Percentiles rank a stretch among this genome's conserved stretches.
phyloP scores from a whole-genome alignment of 1,140 invertebrate genomes.

The Condylostylus longicornis region DNA sequence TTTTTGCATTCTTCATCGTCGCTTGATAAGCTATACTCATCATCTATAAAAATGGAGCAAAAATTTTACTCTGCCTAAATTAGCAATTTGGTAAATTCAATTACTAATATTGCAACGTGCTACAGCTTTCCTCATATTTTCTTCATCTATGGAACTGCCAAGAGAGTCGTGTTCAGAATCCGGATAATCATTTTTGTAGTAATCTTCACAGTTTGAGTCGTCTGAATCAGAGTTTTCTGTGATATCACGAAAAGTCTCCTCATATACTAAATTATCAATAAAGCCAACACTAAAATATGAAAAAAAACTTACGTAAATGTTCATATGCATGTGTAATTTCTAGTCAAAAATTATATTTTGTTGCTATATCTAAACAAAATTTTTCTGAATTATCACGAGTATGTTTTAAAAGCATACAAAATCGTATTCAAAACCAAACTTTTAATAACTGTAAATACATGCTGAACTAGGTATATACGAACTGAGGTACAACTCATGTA shows the following conservation, averaged over 20 bases:
- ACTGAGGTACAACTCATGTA: too few relatives aligned
- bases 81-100: not conserved
- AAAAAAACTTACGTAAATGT: too few relatives aligned
- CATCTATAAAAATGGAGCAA: not conserved
- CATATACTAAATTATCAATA: slow-evolving; percentile 19
- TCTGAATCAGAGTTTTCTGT: slow-evolving; percentile 29
- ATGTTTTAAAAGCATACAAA: too few relatives aligned
- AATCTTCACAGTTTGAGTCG: slow-evolving; percentile 39
- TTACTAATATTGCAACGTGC: not conserved
- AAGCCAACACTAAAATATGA: slow-evolving; percentile 14
- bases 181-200: slow-evolving; percentile 39
- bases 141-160: slow-evolving; percentile 26
- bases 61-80: not conserved
- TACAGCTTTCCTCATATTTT: slow-evolving; percentile 13
- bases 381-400: too few relatives aligned
- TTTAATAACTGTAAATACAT: too few relatives aligned
- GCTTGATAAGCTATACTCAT: slow-evolving; percentile 24
- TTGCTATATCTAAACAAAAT: too few relatives aligned
- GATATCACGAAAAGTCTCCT: slow-evolving; percentile 19
- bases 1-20: slow-evolving; percentile 30
- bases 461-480: too few relatives aligned
- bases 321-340: too few relatives aligned
- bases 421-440: too few relatives aligned
- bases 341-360: too few relatives aligned
- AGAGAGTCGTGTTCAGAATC: slow-evolving; percentile 32